Conservation (phyloP, 2,888 invertebrate genomes). For the Notodonta dromedarius region DNA sequence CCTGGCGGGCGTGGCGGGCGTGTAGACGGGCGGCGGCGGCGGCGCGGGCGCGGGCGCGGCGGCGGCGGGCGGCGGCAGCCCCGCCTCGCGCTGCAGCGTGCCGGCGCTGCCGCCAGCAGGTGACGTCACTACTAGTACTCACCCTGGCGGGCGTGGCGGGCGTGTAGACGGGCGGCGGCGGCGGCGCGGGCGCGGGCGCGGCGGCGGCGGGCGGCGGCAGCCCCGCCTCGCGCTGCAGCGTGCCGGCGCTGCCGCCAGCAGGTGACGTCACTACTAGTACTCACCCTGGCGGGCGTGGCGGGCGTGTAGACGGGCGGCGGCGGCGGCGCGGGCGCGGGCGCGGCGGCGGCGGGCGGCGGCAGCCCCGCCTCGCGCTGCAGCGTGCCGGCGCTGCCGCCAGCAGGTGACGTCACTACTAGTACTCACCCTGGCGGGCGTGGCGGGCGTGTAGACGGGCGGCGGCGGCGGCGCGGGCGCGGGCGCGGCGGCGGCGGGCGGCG, state of each 20-base stretch:
- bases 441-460: no score
- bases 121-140: no score
- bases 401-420: conserved; percentile 94
- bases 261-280: conserved; percentile 23
- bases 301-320: conserved; percentile 83
- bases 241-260: conserved; percentile 89
- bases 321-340: conserved; percentile 54
- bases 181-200: conserved; percentile 52
- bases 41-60: conserved; percentile 54
- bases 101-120: conserved; percentile 90
- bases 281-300: conserved; percentile 76
- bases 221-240: conserved; percentile 90
- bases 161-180: conserved; percentile 81
- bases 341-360: conserved; percentile 75
- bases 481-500: no score
- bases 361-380: conserved; percentile 89
- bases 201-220: conserved; percentile 76
- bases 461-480: no score
- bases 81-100: conserved; percentile 90
- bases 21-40: conserved; percentile 81
- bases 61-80: conserved; percentile 74
- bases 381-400: conserved; percentile 88
- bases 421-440: no score
- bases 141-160: conserved; percentile 80
- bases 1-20: conserved; percentile 79